A percentile compares a stretch with the other conserved stretches of the same genome.
These are phyloP conservation scores for Stomatorhinus walkeri DNA, from an alignment of 2,797 vertebrate species.

Conservation along the genomic window DNA sequence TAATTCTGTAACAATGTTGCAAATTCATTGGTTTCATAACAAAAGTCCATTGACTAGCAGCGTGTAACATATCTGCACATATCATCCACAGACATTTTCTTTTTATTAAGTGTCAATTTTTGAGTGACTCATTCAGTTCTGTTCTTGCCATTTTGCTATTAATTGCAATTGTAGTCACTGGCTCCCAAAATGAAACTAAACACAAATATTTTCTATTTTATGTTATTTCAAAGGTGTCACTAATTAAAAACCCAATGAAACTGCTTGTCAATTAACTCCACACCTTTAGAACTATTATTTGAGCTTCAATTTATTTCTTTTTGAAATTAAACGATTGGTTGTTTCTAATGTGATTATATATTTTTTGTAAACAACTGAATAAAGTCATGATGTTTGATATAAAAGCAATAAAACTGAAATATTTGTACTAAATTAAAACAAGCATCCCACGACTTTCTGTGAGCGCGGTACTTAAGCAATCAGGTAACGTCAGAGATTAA, in stretches of 20 bases:
- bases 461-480: neutral
- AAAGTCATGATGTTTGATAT: neutral
- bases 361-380: neutral
- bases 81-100: neutral
- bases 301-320: neutral
- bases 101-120: neutral
- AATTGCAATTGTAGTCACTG: neutral
- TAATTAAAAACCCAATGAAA: neutral
- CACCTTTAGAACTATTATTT: neutral
- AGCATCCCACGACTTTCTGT: neutral
- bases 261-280: neutral
- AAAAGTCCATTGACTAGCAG: neutral
- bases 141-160: neutral
- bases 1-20: neutral
- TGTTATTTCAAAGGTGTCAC: neutral
- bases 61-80: neutral
- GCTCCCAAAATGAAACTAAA: neutral
- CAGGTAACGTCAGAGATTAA: neutral
- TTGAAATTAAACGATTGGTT: neutral
- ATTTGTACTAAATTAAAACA: neutral
- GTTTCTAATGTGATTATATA: neutral
- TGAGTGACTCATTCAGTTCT: neutral
- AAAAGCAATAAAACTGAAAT: neutral
- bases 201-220: neutral
- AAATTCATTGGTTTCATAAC: neutral